Base-by-base conservation (phyloP, 1,140 invertebrate species). In the Microplitis demolitor region DNA sequence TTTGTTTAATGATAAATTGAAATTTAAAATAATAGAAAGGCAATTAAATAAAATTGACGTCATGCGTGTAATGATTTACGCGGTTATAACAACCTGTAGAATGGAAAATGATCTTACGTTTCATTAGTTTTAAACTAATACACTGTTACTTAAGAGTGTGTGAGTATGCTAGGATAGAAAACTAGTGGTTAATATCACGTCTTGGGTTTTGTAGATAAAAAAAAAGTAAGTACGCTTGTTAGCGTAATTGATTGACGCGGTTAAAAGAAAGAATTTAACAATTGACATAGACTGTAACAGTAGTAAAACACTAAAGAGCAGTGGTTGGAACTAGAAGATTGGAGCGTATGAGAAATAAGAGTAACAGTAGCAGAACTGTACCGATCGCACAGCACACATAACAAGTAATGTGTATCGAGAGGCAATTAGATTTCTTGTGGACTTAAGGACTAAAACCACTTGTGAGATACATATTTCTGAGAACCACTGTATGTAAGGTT, bases 171-270 rank as follows among this genome's bases (percentile, higher is more conserved):
- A 24, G 63, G 63, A 45, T 45, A 66, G 63, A 66, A 66, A 66
- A 66, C 37, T 50, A 24, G 13, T 3, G 11, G 33, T 35, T 0
- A 4, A 39, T 45, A 35, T 35, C 56, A 34, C 56, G 56, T 60
- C 56, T 60, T 60, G 4, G 16, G 56, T 24, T 60, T 60, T 60
- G 33, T 60, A 14, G 56, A 60, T 60, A n/a, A 9, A 63, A 63
- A 66, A 66, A 66, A 45, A 45, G 11, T 45, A 31, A 66, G 39
- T 50, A 45, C 39, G 63, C 63, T 66, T 66, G 63, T 66, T 66
- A 66, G 63, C 34, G 63, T 66, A 50, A 66, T 66, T 66, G 63
- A 66, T 66, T 66, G 63, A 66, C 63, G 63, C 63, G 63, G 45
- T 37, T 66, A 66, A 16, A 66, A 66, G 63, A 50, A 66, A 66